Conservation (phyloP, 2,797 vertebrate species). For the Neomorphus geoffroyi region DNA sequence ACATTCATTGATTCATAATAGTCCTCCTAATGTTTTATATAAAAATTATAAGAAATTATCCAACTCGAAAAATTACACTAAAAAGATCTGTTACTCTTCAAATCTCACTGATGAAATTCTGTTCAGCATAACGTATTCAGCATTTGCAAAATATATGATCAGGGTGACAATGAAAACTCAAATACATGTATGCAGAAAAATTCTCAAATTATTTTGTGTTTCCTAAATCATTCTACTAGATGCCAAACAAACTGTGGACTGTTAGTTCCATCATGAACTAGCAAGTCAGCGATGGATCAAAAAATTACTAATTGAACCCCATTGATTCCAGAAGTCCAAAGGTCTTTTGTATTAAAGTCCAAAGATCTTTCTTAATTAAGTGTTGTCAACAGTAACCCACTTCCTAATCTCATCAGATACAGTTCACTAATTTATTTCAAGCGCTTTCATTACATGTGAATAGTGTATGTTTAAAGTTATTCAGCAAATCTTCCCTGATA, state of each 20-base stretch:
- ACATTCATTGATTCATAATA: neutral
- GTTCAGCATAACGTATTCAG: neutral
- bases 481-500: neutral
- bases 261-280: neutral
- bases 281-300: neutral
- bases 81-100: neutral
- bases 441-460: neutral
- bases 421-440: neutral
- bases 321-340: neutral
- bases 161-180: neutral
- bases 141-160: neutral
- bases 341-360: neutral
- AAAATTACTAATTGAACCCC: neutral
- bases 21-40: neutral
- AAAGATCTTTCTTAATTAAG: neutral
- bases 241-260: neutral
- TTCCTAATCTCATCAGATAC: neutral
- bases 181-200: neutral
- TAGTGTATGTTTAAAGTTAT: neutral
- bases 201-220: neutral
- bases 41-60: neutral
- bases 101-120: neutral
- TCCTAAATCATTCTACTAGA: neutral
- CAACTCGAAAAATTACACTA: neutral
- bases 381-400: neutral